Evolutionary conservation across 2,113 vertebrate genomes (phyloP).

Genomic region (Ibidorhyncha struthersii): DNA sequence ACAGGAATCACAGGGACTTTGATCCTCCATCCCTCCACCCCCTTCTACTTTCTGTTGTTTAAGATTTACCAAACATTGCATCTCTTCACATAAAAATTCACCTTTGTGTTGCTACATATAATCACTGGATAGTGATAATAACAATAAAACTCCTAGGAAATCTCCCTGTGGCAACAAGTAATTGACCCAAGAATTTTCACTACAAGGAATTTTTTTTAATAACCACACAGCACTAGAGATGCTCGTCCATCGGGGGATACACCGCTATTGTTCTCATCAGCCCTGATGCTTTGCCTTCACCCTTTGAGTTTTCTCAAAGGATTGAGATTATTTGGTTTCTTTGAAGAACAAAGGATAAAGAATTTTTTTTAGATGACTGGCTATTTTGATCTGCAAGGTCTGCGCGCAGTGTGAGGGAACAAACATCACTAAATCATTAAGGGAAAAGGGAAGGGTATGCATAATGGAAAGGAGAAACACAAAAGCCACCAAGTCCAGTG

Average conservation of each 20-base stretch:
- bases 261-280: constrained; percentile 67
- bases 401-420: constrained; percentile 71
- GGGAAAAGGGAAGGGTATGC: constrained; percentile 59
- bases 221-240: constrained; percentile 60
- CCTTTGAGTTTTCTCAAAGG: constrained; percentile 75
- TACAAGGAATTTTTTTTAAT: constrained; percentile 59
- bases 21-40: constrained; percentile 35
- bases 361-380: constrained; percentile 72
- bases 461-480: constrained; percentile 69
- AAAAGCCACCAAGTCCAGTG: neutral
- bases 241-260: constrained; percentile 51
- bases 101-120: constrained; percentile 34
- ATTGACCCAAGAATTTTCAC: constrained; percentile 71
- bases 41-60: neutral
- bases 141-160: constrained; percentile 58
- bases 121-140: constrained; percentile 24
- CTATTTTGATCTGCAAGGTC: constrained; percentile 74
- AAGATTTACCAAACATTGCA: constrained; percentile 29
- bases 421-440: constrained; percentile 76
- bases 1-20: neutral
- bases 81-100: constrained; percentile 30
- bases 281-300: constrained; percentile 70
- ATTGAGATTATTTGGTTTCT: constrained; percentile 73
- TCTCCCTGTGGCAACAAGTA: constrained; percentile 70
- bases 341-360: constrained; percentile 73